Base-by-base conservation (phyloP, 2,113 vertebrate genomes). In the Rhadina sibilatrix region DNA sequence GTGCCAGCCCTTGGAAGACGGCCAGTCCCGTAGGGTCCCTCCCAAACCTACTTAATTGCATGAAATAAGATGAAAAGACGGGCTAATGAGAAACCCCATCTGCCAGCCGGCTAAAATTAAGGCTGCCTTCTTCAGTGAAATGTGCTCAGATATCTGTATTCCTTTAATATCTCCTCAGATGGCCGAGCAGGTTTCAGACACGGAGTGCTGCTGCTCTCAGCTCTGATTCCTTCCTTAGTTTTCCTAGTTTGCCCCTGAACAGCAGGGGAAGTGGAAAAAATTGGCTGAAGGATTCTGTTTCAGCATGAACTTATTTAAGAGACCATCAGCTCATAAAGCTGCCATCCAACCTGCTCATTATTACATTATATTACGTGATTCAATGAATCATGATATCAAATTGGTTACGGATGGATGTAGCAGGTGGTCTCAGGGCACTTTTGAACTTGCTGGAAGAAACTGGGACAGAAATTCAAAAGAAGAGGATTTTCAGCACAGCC, bases 31-130 rank as follows among this genome's bases (percentile, higher is more conserved):
- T 0, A 46, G 81, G 83, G 89, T 79, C 87, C 89, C 93, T 80
- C 87, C 84, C 5, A 37, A 91, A 76, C 85, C 94, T 85, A 28
- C 93, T 97, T 93, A 97, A 96, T 96, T 85, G 94, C 89, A 42
- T 31, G 87, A 93, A 94, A 95, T 94, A 89, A 93, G 93, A 95
- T 85, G 91, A 96, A 79, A 72, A 91, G 96, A 91, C 95, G 93
- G 93, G 84, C 89, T 97, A 96, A 96, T 96, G 95, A 96, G 95
- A 65, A 89, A 80, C 38, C 89, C 94, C 94, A 96, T 96, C 95
- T 96, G 93, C 89, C 91, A 97, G 84, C 78, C 93, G 85, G 78
- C 84, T 95, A 84, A 87, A 95, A 95, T 89, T 76, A 87, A 79
- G 89, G 87, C 91, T 91, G 84, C 84, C 84, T 95, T 82, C 93